phyloP scores from a whole-genome alignment of 1,140 invertebrate genomes.

The Drosophila lacteicornis region DNA sequence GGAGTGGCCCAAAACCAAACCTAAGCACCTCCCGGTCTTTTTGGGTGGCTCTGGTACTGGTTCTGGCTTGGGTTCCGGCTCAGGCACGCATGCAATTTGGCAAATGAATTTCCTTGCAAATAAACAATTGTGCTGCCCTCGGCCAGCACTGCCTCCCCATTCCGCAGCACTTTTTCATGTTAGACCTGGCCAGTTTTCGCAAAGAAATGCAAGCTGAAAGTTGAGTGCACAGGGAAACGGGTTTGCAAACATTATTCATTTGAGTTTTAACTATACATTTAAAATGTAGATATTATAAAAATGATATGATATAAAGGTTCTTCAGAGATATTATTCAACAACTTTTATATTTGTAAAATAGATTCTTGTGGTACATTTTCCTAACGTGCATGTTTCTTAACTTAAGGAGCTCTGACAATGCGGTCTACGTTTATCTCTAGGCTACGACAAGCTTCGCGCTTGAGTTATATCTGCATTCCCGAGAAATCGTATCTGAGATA shows the following conservation, averaged over 20 bases:
- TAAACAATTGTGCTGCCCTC: conserved; percentile 41
- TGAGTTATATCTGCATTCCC: conserved; percentile 30
- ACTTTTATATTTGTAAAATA: no score
- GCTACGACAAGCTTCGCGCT: conserved; percentile 1
- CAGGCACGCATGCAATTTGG: conserved; percentile 52
- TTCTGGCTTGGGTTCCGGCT: not conserved
- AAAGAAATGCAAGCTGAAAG: conserved; percentile 11
- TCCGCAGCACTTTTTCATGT: not conserved
- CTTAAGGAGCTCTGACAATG: conserved; percentile 1
- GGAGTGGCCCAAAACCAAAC: conserved; percentile 39
- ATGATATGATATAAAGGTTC: no score
- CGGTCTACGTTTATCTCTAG: not conserved
- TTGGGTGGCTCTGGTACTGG: not conserved
- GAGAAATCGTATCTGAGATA: not conserved
- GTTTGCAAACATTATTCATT: not conserved
- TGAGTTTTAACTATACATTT: no score
- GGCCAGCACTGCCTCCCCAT: not conserved
- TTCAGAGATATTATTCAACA: no score
- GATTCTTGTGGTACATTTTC: not conserved
- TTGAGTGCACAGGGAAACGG: not conserved
- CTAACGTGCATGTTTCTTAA: not conserved
- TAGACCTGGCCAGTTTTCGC: conserved; percentile 6
- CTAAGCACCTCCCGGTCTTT: conserved; percentile 35
- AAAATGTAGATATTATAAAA: no score
- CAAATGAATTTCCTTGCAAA: conserved; percentile 56